Base-by-base conservation (phyloP, 2,113 vertebrate species). In the Delphinapterus leucas region DNA sequence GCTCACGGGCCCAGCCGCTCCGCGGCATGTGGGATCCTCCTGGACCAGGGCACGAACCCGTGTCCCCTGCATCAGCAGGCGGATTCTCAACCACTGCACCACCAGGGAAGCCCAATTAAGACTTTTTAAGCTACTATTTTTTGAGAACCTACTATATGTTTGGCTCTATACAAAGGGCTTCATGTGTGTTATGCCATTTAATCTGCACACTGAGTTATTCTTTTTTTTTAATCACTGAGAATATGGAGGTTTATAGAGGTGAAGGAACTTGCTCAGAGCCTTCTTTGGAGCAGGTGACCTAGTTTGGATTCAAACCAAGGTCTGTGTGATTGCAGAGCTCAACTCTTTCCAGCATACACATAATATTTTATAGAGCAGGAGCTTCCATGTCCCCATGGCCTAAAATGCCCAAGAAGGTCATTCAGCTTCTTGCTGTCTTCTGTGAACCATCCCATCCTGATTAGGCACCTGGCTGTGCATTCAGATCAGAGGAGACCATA, bases 111-210 rank as follows among this genome's bases (percentile, higher is more conserved):
- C 47, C 47, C 25, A 85, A 47, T 76, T 90, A 84, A 77, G 47
- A 90, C 53, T 86, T 95, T 81, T 87, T 31, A 81, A 92, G 33
- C 20, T 88, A 68, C 36, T 60, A 74, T 83, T 93, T 88, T 70
- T 88, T 49, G 11, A 88, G 84, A 83, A 68, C 33, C 55, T 73
- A 71, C 28, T 88, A 58, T 88, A 10, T 67, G 73, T 67, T 81
- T 87, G 76, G 26, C 38, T 82, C 47, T 83, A 38, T 31, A 33
- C 8, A 53, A 55, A 61, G 53, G 23, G 38, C 26, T 58, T 68
- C 41, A 84, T 58, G 81, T 70, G 25, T 53, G 77, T 41, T 25
- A 70, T 71, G 41, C 79, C 53, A 63, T 71, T 71, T 96, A 84
- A 77, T 79, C 79, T 44, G 23, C 3, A 92, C 25, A 41, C 14